A percentile compares a stretch with the other conserved stretches of the same genome.
Conservation (phyloP, 2,888 invertebrate genomes). For the Microctonus hyperodae region DNA sequence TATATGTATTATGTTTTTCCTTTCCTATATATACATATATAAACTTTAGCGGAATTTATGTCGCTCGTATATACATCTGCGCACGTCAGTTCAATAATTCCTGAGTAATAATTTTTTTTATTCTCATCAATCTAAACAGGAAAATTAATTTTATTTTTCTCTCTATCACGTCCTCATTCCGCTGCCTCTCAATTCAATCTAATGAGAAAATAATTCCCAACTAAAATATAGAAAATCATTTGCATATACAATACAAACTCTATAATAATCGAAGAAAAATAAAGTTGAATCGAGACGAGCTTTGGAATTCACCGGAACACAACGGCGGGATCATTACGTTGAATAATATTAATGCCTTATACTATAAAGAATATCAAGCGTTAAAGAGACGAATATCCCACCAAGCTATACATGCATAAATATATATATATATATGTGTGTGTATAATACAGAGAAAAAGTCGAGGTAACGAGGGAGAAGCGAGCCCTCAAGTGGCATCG, state of each 20-base stretch:
- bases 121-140: background rate
- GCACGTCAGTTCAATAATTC: slow-evolving; percentile 22
- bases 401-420: slow-evolving; percentile 13
- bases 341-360: slow-evolving; percentile 25
- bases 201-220: background rate
- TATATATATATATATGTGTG: too few relatives aligned
- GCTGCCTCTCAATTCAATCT: background rate
- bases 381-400: slow-evolving; percentile 26
- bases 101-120: background rate
- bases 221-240: background rate
- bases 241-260: slow-evolving; percentile 1
- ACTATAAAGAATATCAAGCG: slow-evolving; percentile 11
- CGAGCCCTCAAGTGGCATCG: slow-evolving; percentile 32
- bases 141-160: background rate
- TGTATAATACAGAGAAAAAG: too few relatives aligned
- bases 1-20: slow-evolving; percentile 27
- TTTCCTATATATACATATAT: slow-evolving; percentile 22
- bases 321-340: slow-evolving; percentile 23
- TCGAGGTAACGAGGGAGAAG: slow-evolving; percentile 25
- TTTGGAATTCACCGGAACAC: slow-evolving; percentile 23
- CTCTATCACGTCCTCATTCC: background rate
- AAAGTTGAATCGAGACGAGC: background rate
- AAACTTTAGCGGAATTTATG: slow-evolving; percentile 21
- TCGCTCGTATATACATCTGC: slow-evolving; percentile 5
- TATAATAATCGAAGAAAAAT: slow-evolving; percentile 22